phyloP scores from a whole-genome alignment of 2,888 invertebrate species.

The Alloscopus bannaensis region DNA sequence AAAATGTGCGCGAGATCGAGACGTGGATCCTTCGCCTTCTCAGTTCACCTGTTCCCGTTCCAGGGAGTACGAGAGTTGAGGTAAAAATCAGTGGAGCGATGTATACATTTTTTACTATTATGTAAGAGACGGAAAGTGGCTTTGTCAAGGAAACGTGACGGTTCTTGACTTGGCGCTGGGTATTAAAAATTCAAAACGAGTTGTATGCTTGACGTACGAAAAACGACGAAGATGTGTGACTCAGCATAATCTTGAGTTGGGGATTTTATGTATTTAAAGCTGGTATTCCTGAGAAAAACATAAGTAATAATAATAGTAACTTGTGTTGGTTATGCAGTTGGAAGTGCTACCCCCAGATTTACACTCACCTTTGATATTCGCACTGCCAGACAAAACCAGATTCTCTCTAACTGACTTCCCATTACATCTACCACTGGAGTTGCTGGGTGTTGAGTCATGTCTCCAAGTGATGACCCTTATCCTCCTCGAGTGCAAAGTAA shows the following conservation, averaged over 20 bases:
- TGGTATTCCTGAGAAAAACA: too few species aligned
- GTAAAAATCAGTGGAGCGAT: conserved; percentile 74
- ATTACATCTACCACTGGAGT: conserved; percentile 96
- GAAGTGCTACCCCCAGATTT: conserved; percentile 91
- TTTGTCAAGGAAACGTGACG: background rate
- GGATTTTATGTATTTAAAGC: too few species aligned
- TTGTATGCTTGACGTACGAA: too few species aligned
- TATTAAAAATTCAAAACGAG: too few species aligned
- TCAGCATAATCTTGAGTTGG: too few species aligned
- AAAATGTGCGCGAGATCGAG: conserved; percentile 98
- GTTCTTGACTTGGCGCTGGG: too few species aligned
- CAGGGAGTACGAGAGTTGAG: conserved; percentile 92
- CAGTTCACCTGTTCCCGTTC: conserved; percentile 98
- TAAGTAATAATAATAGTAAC: too few species aligned
- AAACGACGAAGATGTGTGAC: background rate
- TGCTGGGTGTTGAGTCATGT: conserved; percentile 98
- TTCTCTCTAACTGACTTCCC: conserved; percentile 99
- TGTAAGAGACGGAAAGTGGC: background rate
- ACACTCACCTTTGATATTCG: conserved; percentile 90
- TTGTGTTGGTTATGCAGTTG: too few species aligned
- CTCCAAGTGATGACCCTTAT: conserved; percentile 96
- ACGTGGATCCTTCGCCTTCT: conserved; percentile 98
- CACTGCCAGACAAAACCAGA: conserved; percentile 97
- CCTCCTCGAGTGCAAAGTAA: conserved; percentile 95
- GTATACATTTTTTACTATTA: background rate